These are phyloP conservation scores for Lophius piscatorius DNA, from an alignment of 2,113 vertebrate species.

Conservation along the genomic window DNA sequence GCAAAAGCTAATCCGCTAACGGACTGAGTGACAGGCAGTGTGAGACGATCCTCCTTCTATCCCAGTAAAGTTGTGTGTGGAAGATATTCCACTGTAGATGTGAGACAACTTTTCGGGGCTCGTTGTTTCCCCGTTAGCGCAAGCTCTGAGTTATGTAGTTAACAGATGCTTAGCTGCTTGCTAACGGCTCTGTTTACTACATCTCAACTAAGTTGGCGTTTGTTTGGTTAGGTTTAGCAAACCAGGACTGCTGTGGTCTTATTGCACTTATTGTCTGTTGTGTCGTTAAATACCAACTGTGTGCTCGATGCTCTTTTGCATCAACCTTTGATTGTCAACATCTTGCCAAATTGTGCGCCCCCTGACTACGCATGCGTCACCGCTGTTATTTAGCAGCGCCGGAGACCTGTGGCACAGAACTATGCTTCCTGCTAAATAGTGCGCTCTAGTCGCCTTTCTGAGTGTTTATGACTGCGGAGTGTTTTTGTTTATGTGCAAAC, in stretches of 20 bases:
- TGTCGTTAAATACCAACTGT: neutral
- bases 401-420: constrained; percentile 27
- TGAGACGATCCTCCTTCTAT: rapidly evolving
- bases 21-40: neutral
- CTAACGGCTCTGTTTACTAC: constrained; percentile 1
- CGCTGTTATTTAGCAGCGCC: neutral
- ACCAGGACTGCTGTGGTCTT: neutral
- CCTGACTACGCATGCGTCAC: constrained; percentile 36
- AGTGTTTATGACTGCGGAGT: constrained; percentile 8
- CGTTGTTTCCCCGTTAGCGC: constrained; percentile 1
- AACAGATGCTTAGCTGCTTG: constrained; percentile 23
- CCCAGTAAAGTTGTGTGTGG: neutral
- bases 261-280: neutral
- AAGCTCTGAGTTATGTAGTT: constrained; percentile 24
- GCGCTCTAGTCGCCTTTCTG: neutral
- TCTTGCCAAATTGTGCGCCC: constrained; percentile 40
- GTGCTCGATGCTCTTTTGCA: neutral
- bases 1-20: constrained; percentile 29
- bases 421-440: constrained; percentile 64
- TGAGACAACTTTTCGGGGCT: neutral
- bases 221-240: neutral
- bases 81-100: neutral
- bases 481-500: neutral
- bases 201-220: neutral
- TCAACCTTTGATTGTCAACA: constrained; percentile 34